Percentiles rank a stretch among this genome's conserved stretches.
These are phyloP conservation scores for Idaea straminata DNA, from an alignment of 2,888 invertebrate species.

Conservation along the genomic window DNA sequence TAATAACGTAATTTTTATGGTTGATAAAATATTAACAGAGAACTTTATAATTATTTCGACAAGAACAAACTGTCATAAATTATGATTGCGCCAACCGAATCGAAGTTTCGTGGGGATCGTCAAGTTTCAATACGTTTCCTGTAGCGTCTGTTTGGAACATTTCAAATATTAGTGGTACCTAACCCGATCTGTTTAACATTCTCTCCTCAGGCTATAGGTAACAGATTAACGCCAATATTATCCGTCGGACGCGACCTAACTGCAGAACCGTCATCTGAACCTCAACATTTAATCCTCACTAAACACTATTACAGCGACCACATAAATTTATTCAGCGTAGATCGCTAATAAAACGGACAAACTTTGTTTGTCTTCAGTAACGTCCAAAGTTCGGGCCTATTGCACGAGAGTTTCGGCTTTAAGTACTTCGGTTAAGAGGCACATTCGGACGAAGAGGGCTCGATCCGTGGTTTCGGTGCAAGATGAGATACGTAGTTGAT, in stretches of 20 bases:
- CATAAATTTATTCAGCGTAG: slow-evolving; percentile 67
- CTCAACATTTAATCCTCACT: slow-evolving; percentile 62
- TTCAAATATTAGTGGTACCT: slow-evolving; percentile 50
- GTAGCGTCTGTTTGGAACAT: slow-evolving; percentile 34
- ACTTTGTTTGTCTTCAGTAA: slow-evolving; percentile 43
- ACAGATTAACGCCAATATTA: slow-evolving; percentile 69
- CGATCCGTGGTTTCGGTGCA: slow-evolving; percentile 41
- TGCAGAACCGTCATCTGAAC: slow-evolving; percentile 48
- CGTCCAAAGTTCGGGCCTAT: slow-evolving; percentile 29
- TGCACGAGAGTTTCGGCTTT: slow-evolving; percentile 32
- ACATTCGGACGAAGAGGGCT: slow-evolving; percentile 29
- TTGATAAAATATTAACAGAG: slow-evolving; percentile 12
- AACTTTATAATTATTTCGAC: slow-evolving; percentile 24
- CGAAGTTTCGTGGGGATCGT: neutral
- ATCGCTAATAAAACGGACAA: slow-evolving; percentile 66
- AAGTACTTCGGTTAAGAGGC: slow-evolving; percentile 27
- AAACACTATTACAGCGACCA: slow-evolving; percentile 69
- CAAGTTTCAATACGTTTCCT: neutral
- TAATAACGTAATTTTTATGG: slow-evolving; percentile 6
- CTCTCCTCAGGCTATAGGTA: slow-evolving; percentile 53
- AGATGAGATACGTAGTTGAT: slow-evolving; percentile 56
- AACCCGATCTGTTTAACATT: slow-evolving; percentile 63
- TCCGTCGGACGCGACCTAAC: slow-evolving; percentile 54
- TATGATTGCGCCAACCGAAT: slow-evolving; percentile 15
- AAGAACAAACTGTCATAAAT: slow-evolving; percentile 16